Evolutionary conservation across 2,113 vertebrate genomes (phyloP).

Genomic region (Orientallactaga bullata): DNA sequence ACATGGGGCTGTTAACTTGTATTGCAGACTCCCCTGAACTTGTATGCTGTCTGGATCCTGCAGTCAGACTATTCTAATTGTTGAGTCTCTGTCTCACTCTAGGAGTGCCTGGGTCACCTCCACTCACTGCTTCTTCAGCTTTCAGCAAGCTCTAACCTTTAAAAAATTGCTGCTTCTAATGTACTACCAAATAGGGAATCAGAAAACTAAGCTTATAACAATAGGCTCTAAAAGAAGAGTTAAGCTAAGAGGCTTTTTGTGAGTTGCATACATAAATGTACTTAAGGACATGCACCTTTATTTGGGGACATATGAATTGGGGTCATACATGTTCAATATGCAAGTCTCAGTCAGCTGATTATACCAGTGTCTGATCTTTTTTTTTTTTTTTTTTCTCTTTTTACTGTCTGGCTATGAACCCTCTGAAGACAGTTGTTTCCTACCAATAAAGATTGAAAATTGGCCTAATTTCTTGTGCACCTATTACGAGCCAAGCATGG

Average conservation of each 20-base stretch:
- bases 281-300: not conserved
- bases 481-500: not conserved
- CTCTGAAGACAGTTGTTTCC: not conserved
- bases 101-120: not conserved
- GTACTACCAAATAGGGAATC: not conserved
- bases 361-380: not conserved
- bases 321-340: not conserved
- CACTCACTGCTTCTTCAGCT: not conserved
- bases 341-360: not conserved
- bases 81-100: not conserved
- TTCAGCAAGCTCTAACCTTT: not conserved
- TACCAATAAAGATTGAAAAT: not conserved
- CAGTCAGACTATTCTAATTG: not conserved
- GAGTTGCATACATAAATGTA: not conserved
- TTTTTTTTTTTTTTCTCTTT: no score
- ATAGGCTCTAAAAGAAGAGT: conserved; percentile 17
- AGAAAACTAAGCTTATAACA: not conserved
- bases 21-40: not conserved
- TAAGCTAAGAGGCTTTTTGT: not conserved
- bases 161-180: not conserved
- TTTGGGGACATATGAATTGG: not conserved
- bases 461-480: not conserved
- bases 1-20: not conserved
- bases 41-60: not conserved
- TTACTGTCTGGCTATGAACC: not conserved